phyloP scores from a whole-genome alignment of 2,888 invertebrate genomes.

The Lasioglossum oenotherae region DNA sequence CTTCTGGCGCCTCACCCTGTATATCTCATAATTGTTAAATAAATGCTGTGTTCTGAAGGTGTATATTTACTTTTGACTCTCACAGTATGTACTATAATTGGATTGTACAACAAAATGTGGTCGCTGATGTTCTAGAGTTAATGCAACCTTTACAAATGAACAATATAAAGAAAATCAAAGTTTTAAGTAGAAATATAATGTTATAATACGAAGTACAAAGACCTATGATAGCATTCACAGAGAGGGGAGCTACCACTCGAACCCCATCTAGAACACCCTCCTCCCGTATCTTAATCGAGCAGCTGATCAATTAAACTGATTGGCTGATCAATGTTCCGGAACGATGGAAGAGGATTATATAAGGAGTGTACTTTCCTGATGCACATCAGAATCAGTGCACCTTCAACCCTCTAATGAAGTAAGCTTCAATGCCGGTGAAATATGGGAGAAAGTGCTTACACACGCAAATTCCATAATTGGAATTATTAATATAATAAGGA shows the following conservation, averaged over 20 bases:
- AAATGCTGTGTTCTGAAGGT: no score
- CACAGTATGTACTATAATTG: no score
- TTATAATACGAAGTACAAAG: not conserved
- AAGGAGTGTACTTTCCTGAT: constrained; percentile 9
- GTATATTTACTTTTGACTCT: no score
- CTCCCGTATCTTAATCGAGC: not conserved
- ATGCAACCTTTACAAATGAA: not conserved
- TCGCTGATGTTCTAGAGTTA: not conserved
- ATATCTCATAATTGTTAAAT: no score
- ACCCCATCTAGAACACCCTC: not conserved
- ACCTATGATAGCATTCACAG: not conserved
- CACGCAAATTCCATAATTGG: not conserved
- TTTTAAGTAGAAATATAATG: not conserved
- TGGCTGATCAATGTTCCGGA: not conserved
- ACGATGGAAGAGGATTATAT: not conserved
- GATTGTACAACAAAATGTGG: not conserved
- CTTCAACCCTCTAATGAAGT: not conserved
- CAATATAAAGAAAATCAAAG: not conserved
- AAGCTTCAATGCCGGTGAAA: not conserved
- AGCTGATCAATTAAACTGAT: not conserved
- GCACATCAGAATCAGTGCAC: not conserved
- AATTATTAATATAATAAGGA: not conserved
- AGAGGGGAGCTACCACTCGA: not conserved
- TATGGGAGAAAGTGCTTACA: not conserved
- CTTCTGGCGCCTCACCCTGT: no score